These are phyloP conservation scores for Sminthopsis crassicaudata DNA, from an alignment of 2,113 vertebrate species.

Conservation along the genomic window DNA sequence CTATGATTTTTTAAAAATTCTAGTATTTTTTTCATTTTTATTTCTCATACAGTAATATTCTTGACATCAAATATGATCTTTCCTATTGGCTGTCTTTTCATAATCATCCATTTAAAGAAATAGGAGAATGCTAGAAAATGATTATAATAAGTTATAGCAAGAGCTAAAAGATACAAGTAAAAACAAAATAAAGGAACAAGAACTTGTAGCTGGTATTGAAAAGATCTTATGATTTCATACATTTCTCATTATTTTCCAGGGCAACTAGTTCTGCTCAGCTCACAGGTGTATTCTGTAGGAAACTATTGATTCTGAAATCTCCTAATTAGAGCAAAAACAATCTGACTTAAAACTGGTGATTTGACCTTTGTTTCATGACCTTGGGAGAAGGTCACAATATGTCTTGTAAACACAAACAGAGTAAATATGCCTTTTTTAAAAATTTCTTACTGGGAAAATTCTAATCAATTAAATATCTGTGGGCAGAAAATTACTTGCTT, in stretches of 20 bases:
- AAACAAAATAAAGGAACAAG: not conserved
- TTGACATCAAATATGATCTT: not conserved
- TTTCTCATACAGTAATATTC: not conserved
- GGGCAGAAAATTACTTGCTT: not conserved
- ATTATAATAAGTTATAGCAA: not conserved
- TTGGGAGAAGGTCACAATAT: conserved; percentile 2
- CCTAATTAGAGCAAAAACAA: conserved; percentile 33
- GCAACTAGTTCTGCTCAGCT: conserved; percentile 42
- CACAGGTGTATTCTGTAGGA: conserved; percentile 23
- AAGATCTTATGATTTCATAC: conserved; percentile 18
- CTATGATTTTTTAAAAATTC: not conserved
- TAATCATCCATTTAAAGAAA: not conserved
- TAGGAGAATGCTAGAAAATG: not conserved
- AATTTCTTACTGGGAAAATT: not conserved
- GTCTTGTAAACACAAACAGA: not conserved
- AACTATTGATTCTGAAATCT: conserved; percentile 20
- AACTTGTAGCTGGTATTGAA: conserved; percentile 6
- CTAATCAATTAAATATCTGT: not conserved
- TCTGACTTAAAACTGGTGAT: conserved; percentile 24
- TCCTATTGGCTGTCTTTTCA: not conserved
- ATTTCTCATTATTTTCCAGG: conserved; percentile 51
- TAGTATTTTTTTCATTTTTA: not conserved
- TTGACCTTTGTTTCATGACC: conserved; percentile 46
- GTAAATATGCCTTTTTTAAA: not conserved
- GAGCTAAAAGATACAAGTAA: not conserved